Base-by-base conservation (phyloP, 2,888 invertebrate species). In the Sphaeridia pumilis region DNA sequence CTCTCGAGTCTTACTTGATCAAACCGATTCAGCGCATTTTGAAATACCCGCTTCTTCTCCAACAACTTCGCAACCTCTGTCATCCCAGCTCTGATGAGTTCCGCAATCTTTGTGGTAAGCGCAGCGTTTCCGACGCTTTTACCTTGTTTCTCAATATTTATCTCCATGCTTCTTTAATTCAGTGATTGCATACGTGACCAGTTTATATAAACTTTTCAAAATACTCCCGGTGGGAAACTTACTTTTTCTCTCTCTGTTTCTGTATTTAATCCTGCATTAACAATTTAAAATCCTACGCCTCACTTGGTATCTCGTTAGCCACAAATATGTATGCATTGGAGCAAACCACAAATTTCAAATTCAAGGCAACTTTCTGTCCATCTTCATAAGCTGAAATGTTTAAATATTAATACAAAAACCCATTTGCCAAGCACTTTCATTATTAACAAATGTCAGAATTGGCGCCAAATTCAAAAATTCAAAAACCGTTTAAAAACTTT, bases 21-120 rank as follows among this genome's bases (percentile, higher is more conserved):
- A 95, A 95, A 75, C 95, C 95, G 57, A 95, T 95, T 71, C 97
- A 97, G 74, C 81, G 95, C 75, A 94, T 95, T 75, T 81, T 95
- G 64, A 94, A 95, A 74, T 97, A 95, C 77, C 95, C 95, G 20
- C 74, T 95, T 67, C 78, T 97, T 60, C 77, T 95, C 68, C 90
- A 92, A 74, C 94, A 95, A 75, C 78, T 95, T 71, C 82, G 89
- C 70, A 88, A 89, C 75, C 80, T 94, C 69, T 93, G 94, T 65
- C 88, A 90, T 72, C 81, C 87, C 58, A 83, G 84, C 68, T 86
- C 89, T 61, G 92, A 94, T 66, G 93, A 95, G 75, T 92, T 93
- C 74, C 80, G 85, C 68, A 93, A 93, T 75, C 80, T 95, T 72
- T 69, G 72, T 61, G 75, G 75, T 75, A 61, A 53, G 62, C 46